Base-by-base conservation (phyloP, 1,140 invertebrate species). In the Drosophila ohnishii region DNA sequence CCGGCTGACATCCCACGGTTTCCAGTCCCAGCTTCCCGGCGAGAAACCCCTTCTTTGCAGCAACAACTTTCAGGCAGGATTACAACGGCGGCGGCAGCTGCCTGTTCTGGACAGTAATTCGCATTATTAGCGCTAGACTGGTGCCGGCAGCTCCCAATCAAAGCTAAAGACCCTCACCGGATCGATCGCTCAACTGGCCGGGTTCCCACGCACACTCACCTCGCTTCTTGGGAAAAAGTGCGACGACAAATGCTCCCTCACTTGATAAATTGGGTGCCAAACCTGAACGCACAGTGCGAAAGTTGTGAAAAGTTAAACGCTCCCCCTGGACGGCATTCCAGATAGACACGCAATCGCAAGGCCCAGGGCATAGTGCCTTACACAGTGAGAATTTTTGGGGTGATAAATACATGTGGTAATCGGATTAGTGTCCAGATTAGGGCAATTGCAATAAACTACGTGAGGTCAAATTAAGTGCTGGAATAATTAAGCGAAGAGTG, bases 201-300 rank as follows among this genome's bases (percentile, higher is more conserved):
- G 34, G 63, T 87, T 87, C 84, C 84, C 84, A 87, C 84, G 84
- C 83, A 80, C 51, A 55, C 51, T 55, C 51, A 55, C 51, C 73
- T 71, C 53, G 58, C 59, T 62, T 50, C 62, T 67, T 34, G 35
- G 75, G 53, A 71, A 14, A 28, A 62, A 50, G 78, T 69, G 78
- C 75, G 78, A 84, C 81, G 81, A 78, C 78, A 78, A 80, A 66
- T 74, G 75, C 64, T 57, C 28, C 6, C 51, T 66, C 48, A 45
- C 67, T 83, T 83, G 83, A 88, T 87, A 79, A 87, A 87, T 87
- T 84, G 80, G 80, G 84, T 87, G 80, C 77, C 84, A 88, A 87
- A 83, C 47, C 65, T 25, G 59, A 75, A 66, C 73, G 73, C 71
- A 66, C 72, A 61, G 60, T 63, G 69, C 82, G 64, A 75, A 76